These are phyloP conservation scores for Pteronotus mesoamericanus DNA, from an alignment of 2,797 vertebrate genomes.

Conservation along the genomic window DNA sequence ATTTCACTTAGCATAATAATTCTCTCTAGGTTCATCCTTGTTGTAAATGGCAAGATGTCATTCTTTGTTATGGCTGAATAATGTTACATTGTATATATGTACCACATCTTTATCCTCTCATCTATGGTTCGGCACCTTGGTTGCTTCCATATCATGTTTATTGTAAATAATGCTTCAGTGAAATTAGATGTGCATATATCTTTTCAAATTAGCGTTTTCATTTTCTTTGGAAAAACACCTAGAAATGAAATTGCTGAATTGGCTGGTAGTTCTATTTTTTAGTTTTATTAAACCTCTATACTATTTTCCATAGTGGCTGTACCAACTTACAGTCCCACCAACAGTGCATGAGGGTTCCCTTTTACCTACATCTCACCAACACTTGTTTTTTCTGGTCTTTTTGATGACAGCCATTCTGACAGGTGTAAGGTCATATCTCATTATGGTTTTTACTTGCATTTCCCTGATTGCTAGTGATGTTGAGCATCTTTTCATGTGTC, in stretches of 20 bases:
- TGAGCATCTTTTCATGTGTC: background rate
- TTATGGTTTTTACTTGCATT: background rate
- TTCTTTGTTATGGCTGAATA: background rate
- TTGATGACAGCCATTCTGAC: background rate
- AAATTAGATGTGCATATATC: background rate
- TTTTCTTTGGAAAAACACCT: background rate
- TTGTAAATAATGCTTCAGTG: background rate
- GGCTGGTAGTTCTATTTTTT: background rate
- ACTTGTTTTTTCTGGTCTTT: background rate
- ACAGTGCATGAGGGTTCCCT: background rate
- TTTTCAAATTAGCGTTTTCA: background rate
- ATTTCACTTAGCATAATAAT: background rate
- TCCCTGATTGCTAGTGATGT: background rate
- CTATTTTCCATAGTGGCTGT: background rate
- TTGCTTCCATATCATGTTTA: background rate
- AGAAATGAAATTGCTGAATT: background rate
- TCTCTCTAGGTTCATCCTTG: background rate
- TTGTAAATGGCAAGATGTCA: background rate
- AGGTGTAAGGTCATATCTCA: background rate
- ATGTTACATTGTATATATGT: background rate
- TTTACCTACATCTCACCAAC: background rate
- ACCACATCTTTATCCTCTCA: background rate
- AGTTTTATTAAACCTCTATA: background rate
- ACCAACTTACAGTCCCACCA: background rate
- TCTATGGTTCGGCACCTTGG: background rate